Evolutionary conservation across 1,140 invertebrate genomes (phyloP), one percentile per base, ranked within the genome.

Genomic region (Oreohelix idahoensis): DNA sequence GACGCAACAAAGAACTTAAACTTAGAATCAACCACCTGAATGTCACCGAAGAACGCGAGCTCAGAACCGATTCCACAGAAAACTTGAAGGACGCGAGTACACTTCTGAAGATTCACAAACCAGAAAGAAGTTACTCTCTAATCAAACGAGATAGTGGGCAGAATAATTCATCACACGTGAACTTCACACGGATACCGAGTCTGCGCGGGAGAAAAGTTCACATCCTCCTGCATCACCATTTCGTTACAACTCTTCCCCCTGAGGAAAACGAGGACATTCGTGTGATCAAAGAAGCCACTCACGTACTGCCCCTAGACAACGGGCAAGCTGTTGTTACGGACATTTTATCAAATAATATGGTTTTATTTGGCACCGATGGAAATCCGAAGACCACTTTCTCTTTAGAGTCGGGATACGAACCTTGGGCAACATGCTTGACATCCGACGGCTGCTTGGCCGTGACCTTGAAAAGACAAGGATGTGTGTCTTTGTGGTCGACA

Each of bases 381-480:
- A 8, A 35, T 29, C 82, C 82, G 5, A 77, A 69, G 66, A 76
- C 71, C 20, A 78, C 82, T 15, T 83, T 83, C 49, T 42, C 76
- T 13, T 51, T 83, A 23, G 75, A 81, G 20, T 39, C 58, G 11
- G 79, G 84, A 23, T 77, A 76, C 1, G 86, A 87, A 79, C 87
- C 87, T 0, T 85, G 84, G 82, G 75, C 83, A 4, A 66, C 84
- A 0, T 79, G 74, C 5, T 49, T 86, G 2, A 83, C 80, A 0
- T 66, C 82, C 20, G 79, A 83, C 5, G 84, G 84, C 13, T 69
- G 39, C 1, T n/a, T 88, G 63, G 85, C 84, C 2, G 82, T 87
- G 11, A 83, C 87, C 38, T 71, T 86, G 4, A 82, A 79, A 39
- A 70, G 81, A 51, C 53, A 84, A 53, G 81, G 79, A 1, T 87